Conservation (phyloP, 2,113 vertebrate species). For the Larimichthys crocea region DNA sequence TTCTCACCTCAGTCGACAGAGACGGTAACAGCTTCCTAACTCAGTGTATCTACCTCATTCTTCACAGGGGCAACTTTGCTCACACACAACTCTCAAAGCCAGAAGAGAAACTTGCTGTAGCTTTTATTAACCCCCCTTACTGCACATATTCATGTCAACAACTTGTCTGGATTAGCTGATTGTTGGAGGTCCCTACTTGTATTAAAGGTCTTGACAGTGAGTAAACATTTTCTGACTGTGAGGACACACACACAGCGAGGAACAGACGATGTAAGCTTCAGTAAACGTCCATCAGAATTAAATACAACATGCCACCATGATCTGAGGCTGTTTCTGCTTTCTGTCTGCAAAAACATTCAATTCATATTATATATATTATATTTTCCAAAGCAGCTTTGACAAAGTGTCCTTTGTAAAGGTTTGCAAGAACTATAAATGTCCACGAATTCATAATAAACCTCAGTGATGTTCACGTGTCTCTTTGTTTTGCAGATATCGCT, state of each 20-base stretch:
- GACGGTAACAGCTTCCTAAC: slow-evolving; percentile 85
- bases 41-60: not conserved
- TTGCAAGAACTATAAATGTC: not conserved
- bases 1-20: slow-evolving; percentile 96
- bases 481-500: slow-evolving; percentile 85
- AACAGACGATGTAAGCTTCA: not conserved
- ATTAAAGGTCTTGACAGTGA: no score
- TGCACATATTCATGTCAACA: not conserved
- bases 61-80: no score
- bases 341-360: no score
- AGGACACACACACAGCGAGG: not conserved
- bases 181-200: no score
- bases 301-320: no score
- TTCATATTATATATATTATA: no score
- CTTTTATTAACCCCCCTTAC: not conserved
- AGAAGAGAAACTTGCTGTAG: not conserved
- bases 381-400: not conserved
- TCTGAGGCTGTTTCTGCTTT: no score
- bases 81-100: not conserved
- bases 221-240: no score
- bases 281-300: not conserved
- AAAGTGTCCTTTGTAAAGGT: not conserved
- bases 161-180: no score
- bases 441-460: not conserved
- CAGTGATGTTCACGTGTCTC: not conserved